Percentiles rank a stretch among this genome's conserved stretches.
Conservation (phyloP, 2,888 invertebrate species). For the Dorcus parallelipipedus region DNA sequence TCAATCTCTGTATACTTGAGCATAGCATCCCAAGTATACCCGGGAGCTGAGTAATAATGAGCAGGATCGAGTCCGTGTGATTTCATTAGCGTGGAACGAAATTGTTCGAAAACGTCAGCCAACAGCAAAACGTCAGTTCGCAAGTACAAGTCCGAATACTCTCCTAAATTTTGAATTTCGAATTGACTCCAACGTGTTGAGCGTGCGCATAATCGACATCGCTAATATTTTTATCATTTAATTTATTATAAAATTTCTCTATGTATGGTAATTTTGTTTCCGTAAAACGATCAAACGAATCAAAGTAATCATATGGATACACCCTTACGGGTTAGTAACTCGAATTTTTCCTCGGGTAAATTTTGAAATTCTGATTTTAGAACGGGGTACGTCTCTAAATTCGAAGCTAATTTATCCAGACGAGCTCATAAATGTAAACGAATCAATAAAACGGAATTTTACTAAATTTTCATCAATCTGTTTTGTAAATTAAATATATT, state of each 20-base stretch:
- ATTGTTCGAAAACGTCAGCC: constrained; percentile 28
- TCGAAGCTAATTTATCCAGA: constrained; percentile 24
- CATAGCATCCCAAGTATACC: neutral
- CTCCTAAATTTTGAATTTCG: constrained; percentile 28
- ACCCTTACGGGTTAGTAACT: constrained; percentile 23
- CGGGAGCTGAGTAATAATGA: constrained; percentile 15
- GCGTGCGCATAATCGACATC: constrained; percentile 35
- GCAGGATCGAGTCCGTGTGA: constrained; percentile 5
- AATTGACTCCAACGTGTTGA: constrained; percentile 34
- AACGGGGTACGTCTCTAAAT: constrained; percentile 4
- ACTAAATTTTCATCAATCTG: constrained; percentile 15
- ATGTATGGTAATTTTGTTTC: constrained; percentile 22
- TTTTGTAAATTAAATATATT: constrained; percentile 28
- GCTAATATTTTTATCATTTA: constrained; percentile 22
- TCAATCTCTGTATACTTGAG: too few relatives aligned
- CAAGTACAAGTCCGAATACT: constrained; percentile 29
- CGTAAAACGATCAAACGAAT: constrained; percentile 18
- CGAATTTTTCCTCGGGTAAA: constrained; percentile 1
- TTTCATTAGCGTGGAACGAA: neutral
- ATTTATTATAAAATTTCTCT: constrained; percentile 24
- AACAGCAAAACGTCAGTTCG: constrained; percentile 14
- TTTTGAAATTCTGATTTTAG: neutral
- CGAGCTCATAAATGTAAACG: constrained; percentile 28
- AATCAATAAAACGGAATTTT: constrained; percentile 27
- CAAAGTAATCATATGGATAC: constrained; percentile 24